Evolutionary conservation across 2,113 vertebrate species (phyloP), one percentile per base, ranked within the genome.

Genomic region (Cathartes aura): DNA sequence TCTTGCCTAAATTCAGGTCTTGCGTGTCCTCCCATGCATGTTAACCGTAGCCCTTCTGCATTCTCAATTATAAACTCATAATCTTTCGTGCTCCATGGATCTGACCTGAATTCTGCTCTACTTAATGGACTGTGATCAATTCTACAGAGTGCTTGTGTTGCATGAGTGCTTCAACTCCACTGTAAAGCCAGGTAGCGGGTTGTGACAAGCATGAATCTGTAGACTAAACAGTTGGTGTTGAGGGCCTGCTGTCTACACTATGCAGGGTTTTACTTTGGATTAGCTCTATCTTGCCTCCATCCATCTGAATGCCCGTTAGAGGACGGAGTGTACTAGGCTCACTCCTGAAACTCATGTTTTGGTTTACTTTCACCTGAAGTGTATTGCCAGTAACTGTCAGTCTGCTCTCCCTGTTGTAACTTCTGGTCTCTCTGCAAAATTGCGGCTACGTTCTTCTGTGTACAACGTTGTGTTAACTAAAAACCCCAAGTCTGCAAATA

Each of bases 381-480:
- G 13, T 45, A 23, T 71, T 82, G 66, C 66, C 6, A 50, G 16
- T 29, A 67, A 47, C 42, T 75, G 40, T 70, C 27, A 23, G 5
- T 40, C 40, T 76, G 12, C 48, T 76, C 34, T 75, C 58, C 29
- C 43, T 52, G 5, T 29, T 53, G 40, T 62, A 88, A 70, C 7
- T 45, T 52, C 43, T 38, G 20, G 15, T 29, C 29, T 30, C 72
- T 60, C 38, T 64, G 40, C 43, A 90, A 42, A 82, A 27, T 1
- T 58, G 40, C 2, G 3, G 48, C 40, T 29, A 15, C 0, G 0
- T 23, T 63, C 34, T 87, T 74, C 52, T 73, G 26, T n/a, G 42
- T 58, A 47, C 52, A 23, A 12, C 36, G 24, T 21, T 66, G 36
- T 6, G 7, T 78, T 81, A 83, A 80, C 71, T 70, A 20, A 58